Evolutionary conservation across 2,797 vertebrate species (phyloP).

Genomic region (Pseudochaenichthys georgianus): DNA sequence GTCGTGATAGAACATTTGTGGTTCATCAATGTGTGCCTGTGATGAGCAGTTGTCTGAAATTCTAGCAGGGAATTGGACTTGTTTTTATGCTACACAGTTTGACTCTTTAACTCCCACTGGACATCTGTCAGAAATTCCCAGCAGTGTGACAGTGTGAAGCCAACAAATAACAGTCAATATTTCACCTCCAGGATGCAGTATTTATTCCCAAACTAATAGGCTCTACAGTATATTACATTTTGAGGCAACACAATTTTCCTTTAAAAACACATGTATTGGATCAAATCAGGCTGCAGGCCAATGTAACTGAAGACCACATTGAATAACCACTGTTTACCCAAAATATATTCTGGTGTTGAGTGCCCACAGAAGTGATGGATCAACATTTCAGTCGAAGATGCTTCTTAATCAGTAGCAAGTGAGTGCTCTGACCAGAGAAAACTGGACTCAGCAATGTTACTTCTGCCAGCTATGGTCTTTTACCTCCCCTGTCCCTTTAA

Average conservation of each 20-base stretch:
- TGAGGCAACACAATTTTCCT: conserved; percentile 27
- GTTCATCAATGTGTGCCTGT: conserved; percentile 26
- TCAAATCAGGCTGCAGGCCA: conserved; percentile 12
- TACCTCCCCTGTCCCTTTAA: conserved; percentile 7
- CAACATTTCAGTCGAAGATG: conserved; percentile 11
- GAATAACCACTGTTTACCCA: conserved; percentile 31
- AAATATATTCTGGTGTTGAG: conserved; percentile 12
- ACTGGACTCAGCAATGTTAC: conserved; percentile 11
- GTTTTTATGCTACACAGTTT: conserved; percentile 54
- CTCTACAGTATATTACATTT: conserved; percentile 21
- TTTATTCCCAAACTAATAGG: conserved; percentile 46
- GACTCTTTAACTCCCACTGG: conserved; percentile 47
- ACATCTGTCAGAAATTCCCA: conserved; percentile 66
- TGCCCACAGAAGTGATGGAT: conserved; percentile 10
- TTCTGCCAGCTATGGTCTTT: conserved; percentile 1
- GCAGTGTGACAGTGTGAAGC: conserved; percentile 53
- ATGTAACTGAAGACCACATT: conserved; percentile 6
- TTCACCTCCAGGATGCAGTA: conserved; percentile 43
- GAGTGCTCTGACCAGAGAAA: conserved; percentile 13
- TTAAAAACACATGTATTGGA: conserved; percentile 35
- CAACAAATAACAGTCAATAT: conserved; percentile 58
- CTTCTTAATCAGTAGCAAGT: conserved; percentile 24
- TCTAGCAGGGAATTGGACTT: conserved; percentile 24
- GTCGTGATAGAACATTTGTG: conserved; percentile 23
- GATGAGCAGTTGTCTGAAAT: conserved; percentile 33